Evolutionary conservation across 2,797 vertebrate genomes (phyloP).

Genomic region (Hemitrygon akajei): DNA sequence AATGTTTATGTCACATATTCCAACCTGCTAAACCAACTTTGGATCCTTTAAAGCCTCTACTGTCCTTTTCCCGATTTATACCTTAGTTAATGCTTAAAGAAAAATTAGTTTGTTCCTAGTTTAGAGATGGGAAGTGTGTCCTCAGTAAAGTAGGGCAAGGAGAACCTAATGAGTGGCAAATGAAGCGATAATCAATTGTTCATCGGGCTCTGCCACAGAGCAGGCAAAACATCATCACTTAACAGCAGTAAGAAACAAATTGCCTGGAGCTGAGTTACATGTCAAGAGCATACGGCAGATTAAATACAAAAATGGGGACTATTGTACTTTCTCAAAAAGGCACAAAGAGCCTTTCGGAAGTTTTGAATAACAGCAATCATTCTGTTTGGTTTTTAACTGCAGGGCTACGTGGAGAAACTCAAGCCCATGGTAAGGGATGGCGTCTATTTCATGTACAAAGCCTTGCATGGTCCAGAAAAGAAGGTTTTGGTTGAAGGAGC

Average conservation of each 20-base stretch:
- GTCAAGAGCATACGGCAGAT: not conserved
- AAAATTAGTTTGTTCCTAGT: not conserved
- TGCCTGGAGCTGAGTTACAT: not conserved
- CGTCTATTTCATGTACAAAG: conserved; percentile 91
- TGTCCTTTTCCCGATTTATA: not conserved
- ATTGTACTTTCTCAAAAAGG: not conserved
- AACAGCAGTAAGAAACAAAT: not conserved
- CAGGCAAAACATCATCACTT: not conserved
- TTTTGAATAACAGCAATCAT: not conserved
- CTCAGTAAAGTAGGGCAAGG: too few relatives aligned
- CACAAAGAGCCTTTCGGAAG: not conserved
- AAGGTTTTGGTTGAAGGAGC: conserved; percentile 96
- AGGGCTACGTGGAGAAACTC: conserved; percentile 80
- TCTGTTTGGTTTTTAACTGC: conserved; percentile 39
- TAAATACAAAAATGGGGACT: too few relatives aligned
- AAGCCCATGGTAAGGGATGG: conserved; percentile 97
- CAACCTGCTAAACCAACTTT: not conserved
- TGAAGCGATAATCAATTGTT: not conserved
- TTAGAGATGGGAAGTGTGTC: not conserved
- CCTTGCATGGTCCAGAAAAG: conserved; percentile 84
- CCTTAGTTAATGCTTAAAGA: not conserved
- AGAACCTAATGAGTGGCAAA: not conserved
- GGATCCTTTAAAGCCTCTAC: not conserved
- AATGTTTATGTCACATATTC: too few relatives aligned
- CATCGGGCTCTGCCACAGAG: not conserved